phyloP scores from a whole-genome alignment of 1,140 invertebrate genomes.

The Chrysoperla carnea region DNA sequence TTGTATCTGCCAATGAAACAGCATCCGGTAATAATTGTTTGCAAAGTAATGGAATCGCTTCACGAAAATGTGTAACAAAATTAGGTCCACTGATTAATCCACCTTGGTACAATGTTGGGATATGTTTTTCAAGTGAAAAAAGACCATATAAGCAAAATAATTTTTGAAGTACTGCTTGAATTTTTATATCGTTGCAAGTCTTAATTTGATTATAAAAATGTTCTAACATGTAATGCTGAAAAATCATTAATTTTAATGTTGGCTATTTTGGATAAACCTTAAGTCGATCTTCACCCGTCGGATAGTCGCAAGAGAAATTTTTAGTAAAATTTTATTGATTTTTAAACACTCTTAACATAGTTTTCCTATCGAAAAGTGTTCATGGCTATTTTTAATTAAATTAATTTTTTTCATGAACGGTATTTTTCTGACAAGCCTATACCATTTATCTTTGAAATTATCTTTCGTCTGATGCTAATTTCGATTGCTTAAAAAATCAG shows the following conservation, averaged over 20 bases:
- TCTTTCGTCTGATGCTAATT: too few relatives aligned
- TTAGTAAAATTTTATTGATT: too few relatives aligned
- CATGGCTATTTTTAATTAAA: too few relatives aligned
- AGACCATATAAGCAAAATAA: slow-evolving; percentile 54
- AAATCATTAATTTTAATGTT: slow-evolving; percentile 4
- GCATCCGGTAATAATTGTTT: slow-evolving; percentile 48
- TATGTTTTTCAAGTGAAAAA: slow-evolving; percentile 54
- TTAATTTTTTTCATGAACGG: too few relatives aligned
- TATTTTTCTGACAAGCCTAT: too few relatives aligned
- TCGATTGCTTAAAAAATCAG: too few relatives aligned
- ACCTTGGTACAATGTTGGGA: slow-evolving; percentile 59
- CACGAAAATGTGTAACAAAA: slow-evolving; percentile 26
- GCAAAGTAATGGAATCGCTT: slow-evolving; percentile 42
- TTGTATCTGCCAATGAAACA: slow-evolving; percentile 47
- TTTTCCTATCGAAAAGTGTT: too few relatives aligned
- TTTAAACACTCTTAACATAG: too few relatives aligned
- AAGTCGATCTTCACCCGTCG: too few relatives aligned
- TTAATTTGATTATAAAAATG: slow-evolving; percentile 34
- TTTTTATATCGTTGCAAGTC: slow-evolving; percentile 24
- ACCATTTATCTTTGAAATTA: too few relatives aligned
- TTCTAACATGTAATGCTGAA: slow-evolving; percentile 41
- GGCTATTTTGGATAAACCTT: too few relatives aligned
- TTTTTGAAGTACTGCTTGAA: slow-evolving; percentile 37
- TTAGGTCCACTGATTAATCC: slow-evolving; percentile 34
- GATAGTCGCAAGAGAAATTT: too few relatives aligned